These are phyloP conservation scores for Cylas formicarius DNA, from an alignment of 1,140 invertebrate genomes.

Conservation along the genomic window DNA sequence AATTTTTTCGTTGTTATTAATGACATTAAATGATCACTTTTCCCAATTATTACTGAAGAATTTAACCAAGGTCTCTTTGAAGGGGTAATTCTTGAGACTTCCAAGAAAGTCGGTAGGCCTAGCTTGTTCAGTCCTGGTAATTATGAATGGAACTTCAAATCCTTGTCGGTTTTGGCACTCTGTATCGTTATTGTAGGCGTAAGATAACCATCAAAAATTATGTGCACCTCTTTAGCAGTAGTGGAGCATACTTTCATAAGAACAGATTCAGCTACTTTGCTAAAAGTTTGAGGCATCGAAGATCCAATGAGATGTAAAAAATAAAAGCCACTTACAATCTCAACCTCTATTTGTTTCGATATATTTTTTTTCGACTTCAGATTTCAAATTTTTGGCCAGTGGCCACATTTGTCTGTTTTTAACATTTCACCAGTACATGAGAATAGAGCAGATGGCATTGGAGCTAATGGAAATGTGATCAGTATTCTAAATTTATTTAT, in stretches of 20 bases:
- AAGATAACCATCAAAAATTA: no score
- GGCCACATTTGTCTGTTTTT: no score
- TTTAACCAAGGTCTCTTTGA: slow-evolving; percentile 34
- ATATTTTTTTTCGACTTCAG: slow-evolving; percentile 18
- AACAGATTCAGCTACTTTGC: neutral
- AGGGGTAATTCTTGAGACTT: slow-evolving; percentile 32
- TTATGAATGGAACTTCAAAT: no score
- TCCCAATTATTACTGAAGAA: slow-evolving; percentile 31
- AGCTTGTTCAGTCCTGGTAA: slow-evolving; percentile 29
- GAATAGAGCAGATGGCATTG: no score
- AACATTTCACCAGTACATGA: no score
- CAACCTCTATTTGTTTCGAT: neutral
- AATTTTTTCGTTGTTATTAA: no score
- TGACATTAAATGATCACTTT: no score
- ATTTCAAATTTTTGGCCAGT: slow-evolving; percentile 3
- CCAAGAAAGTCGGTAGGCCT: slow-evolving; percentile 32
- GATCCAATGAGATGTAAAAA: slow-evolving; percentile 2
- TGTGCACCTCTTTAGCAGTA: neutral
- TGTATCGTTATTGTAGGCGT: no score
- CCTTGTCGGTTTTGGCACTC: no score
- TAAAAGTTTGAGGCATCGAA: neutral
- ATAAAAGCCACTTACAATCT: slow-evolving; percentile 1
- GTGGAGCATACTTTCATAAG: slow-evolving; percentile 2
- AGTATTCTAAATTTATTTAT: no score
- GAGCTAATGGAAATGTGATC: no score